phyloP scores from a whole-genome alignment of 2,113 vertebrate genomes.

The Albula glossodonta region DNA sequence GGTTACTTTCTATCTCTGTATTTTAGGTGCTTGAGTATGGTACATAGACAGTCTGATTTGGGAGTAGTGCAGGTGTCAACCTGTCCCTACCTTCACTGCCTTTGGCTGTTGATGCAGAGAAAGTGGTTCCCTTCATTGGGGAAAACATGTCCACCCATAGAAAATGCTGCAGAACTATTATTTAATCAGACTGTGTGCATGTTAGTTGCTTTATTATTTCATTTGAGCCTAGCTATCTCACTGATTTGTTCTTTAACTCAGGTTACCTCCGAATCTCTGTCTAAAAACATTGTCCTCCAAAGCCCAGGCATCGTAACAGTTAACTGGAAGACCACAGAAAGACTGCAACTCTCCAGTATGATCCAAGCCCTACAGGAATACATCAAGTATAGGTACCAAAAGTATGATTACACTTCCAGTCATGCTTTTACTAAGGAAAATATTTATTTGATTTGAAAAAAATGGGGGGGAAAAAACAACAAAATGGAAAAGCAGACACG shows the following conservation, averaged over 20 bases:
- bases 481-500: neutral
- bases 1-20: neutral
- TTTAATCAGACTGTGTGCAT: neutral
- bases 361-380: neutral
- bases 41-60: neutral
- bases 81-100: neutral
- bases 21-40: neutral
- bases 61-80: neutral
- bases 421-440: conserved; percentile 34
- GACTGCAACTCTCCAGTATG: neutral
- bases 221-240: neutral
- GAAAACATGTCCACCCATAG: neutral
- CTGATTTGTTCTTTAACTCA: neutral
- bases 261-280: neutral
- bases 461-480: neutral
- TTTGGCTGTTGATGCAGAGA: neutral
- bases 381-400: neutral
- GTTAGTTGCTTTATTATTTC: neutral
- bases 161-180: neutral
- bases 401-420: neutral
- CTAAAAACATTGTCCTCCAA: neutral
- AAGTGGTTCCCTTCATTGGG: neutral
- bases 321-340: neutral
- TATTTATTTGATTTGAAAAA: conserved; percentile 38
- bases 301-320: neutral